Evolutionary conservation across 2,797 vertebrate genomes (phyloP).

Genomic region (Acanthurus tractus): DNA sequence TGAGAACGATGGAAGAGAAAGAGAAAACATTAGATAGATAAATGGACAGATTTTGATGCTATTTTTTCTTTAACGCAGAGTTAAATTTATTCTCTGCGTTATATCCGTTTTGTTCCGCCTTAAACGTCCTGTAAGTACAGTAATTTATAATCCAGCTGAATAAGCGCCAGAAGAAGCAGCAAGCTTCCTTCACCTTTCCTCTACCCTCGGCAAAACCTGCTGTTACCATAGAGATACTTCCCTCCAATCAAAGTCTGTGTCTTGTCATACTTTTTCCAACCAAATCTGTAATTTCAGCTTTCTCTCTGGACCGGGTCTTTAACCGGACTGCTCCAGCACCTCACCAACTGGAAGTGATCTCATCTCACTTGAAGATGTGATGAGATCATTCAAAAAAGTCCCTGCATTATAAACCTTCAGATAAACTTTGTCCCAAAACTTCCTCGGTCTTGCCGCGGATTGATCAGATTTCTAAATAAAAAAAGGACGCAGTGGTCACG

Average conservation of each 20-base stretch:
- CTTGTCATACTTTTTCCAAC: constrained; percentile 67
- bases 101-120: constrained; percentile 29
- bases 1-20: constrained; percentile 13
- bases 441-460: constrained; percentile 17
- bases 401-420: constrained; percentile 8
- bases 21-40: background rate
- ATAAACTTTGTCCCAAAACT: constrained; percentile 69
- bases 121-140: constrained; percentile 43
- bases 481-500: background rate
- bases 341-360: background rate
- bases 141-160: constrained; percentile 61
- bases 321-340: background rate
- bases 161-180: constrained; percentile 48
- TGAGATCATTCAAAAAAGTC: constrained; percentile 5
- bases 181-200: constrained; percentile 68
- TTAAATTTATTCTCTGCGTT: too few species aligned
- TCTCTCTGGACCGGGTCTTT: constrained; percentile 11
- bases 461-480: background rate
- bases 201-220: constrained; percentile 67
- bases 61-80: background rate
- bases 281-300: constrained; percentile 48
- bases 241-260: constrained; percentile 72
- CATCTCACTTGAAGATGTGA: constrained; percentile 11
- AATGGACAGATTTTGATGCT: background rate
- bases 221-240: constrained; percentile 87